These are phyloP conservation scores for Drosophila parabipectinata DNA, from an alignment of 1,140 invertebrate species.

Conservation along the genomic window DNA sequence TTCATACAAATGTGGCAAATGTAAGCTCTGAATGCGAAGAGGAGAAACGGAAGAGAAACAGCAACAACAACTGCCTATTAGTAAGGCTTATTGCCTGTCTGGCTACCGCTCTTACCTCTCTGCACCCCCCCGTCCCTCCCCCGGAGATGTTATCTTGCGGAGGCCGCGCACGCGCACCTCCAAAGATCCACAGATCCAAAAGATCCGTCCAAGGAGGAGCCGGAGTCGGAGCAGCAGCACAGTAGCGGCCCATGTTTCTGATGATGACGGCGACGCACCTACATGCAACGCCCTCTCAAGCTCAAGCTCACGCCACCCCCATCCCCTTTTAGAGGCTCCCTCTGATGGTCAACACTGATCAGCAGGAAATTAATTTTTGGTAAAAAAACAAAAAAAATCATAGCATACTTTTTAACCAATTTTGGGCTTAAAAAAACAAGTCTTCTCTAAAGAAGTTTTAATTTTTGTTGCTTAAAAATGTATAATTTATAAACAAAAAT, in stretches of 20 bases:
- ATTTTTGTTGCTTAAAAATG: too few relatives aligned
- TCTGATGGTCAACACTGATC: conserved; percentile 46
- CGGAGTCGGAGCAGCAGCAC: conserved; percentile 34
- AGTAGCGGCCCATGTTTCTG: conserved; percentile 37
- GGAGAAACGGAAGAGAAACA: conserved; percentile 1
- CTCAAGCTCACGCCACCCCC: not conserved
- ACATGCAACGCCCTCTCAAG: conserved; percentile 45
- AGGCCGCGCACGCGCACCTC: conserved; percentile 75
- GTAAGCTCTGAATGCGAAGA: conserved; percentile 24
- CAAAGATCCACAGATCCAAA: conserved; percentile 12
- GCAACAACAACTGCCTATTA: conserved; percentile 69
- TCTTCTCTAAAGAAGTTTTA: too few relatives aligned
- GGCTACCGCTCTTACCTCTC: conserved; percentile 38
- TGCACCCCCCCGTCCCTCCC: not conserved
- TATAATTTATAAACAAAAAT: too few relatives aligned
- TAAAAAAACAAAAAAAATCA: conserved; percentile 5
- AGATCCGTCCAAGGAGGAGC: not conserved
- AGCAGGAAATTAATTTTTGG: not conserved
- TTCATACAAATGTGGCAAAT: conserved; percentile 83
- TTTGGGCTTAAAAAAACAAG: too few relatives aligned
- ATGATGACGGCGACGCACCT: conserved; percentile 45
- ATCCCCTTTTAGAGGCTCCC: not conserved
- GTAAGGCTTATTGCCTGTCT: conserved; percentile 76
- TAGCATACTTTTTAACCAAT: conserved; percentile 32
- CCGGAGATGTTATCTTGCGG: conserved; percentile 61